Base-by-base conservation (phyloP, 2,888 invertebrate genomes). In the Serripes groenlandicus region DNA sequence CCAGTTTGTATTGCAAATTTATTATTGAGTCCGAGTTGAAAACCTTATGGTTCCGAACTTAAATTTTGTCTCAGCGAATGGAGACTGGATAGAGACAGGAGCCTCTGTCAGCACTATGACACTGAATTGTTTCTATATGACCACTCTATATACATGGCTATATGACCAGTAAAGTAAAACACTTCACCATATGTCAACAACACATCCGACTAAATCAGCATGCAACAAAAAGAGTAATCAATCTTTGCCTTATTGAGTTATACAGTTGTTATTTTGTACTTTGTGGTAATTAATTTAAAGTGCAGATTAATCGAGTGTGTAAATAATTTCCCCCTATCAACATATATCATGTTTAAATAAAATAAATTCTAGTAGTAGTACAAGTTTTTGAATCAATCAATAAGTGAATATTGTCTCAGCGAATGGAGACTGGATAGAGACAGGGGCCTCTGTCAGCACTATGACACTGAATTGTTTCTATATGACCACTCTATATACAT, bases 41-140 rank as follows among this genome's bases (percentile, higher is more conserved):
- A n/a, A n/a, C n/a, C n/a, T n/a, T n/a, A n/a, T n/a, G n/a, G n/a
- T n/a, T n/a, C n/a, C n/a, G n/a, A n/a, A n/a, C n/a, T n/a, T n/a
- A n/a, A n/a, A 56, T 11, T n/a, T 4, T 58, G 54, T 56, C 9
- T 72, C 56, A 72, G 72, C 34, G 72, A 72, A 62, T 62, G 49
- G 69, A 81, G 60, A 66, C 32, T 30, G 28, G 37, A 21, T 30
- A 60, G 58, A 42, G 23, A 37, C 23, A 60, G n/a, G 23, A 62
- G 4, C 23, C 66, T 26, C 35, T 66, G 42, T 15, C 42, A 66
- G 66, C 66, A 66, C 66, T 66, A 66, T 66, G 66, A 66, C 66
- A 66, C 66, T 42, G 42, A 66, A 3, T 7, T 3, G 1, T 37
- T 66, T 5, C 42, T 66, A 11, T 66, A 66, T 66, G 66, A 66